Percentiles rank a stretch among this genome's conserved stretches.
These are phyloP conservation scores for Tipula vernalis DNA, from an alignment of 2,888 invertebrate species.

Conservation along the genomic window DNA sequence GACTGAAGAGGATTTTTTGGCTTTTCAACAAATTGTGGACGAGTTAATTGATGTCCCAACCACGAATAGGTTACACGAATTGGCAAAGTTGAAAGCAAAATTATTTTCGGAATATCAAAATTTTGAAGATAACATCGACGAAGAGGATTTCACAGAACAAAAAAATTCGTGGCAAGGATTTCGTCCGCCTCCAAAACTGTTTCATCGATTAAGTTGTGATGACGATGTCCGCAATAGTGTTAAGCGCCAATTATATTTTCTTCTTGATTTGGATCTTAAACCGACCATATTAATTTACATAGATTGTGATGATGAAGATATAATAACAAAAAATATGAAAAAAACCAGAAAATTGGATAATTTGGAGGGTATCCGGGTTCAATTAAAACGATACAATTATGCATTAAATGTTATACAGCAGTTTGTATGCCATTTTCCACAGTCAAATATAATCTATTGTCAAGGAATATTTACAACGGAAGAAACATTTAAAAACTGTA, in stretches of 20 bases:
- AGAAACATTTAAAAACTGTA: background rate
- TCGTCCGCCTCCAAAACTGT: background rate
- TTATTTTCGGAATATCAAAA: background rate
- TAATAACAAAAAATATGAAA: background rate
- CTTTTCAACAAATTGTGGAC: background rate
- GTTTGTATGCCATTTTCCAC: background rate
- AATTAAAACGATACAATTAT: background rate
- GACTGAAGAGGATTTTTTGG: background rate
- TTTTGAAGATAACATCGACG: background rate
- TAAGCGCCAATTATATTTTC: background rate
- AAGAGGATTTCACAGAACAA: background rate
- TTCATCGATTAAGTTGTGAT: background rate
- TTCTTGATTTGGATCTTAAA: background rate
- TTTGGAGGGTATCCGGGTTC: background rate
- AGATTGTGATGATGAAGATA: background rate
- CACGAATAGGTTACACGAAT: background rate
- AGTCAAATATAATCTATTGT: background rate
- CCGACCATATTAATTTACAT: background rate
- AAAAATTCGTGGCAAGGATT: background rate
- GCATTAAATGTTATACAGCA: background rate
- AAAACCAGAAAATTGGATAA: background rate
- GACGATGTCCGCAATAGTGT: background rate
- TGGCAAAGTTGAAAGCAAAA: background rate
- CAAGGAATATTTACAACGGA: background rate
- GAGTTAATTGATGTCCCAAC: background rate